Evolutionary conservation across 2,113 vertebrate genomes (phyloP).

Genomic region (Sinocyclocheilus rhinocerous): DNA sequence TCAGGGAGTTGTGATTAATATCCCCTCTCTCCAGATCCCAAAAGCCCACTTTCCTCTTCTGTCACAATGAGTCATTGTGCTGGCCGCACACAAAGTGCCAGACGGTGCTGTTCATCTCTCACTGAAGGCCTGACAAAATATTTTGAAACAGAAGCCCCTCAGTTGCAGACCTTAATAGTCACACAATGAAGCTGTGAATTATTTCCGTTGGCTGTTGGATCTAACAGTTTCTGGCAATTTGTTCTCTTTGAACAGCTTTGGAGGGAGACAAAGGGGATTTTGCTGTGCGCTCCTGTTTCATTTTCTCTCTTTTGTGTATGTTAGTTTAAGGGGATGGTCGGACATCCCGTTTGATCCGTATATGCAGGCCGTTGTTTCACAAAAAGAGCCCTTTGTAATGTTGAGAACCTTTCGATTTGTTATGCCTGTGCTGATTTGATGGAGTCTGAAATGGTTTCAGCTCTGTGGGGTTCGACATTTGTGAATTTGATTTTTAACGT

Average conservation of each 20-base stretch:
- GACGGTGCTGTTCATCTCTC: constrained; percentile 66
- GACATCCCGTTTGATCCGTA: constrained; percentile 11
- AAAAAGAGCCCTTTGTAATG: constrained; percentile 14
- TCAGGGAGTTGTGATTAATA: constrained; percentile 66
- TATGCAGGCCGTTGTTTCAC: not conserved
- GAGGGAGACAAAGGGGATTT: constrained; percentile 44
- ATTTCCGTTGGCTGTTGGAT: constrained; percentile 66
- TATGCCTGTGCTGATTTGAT: constrained; percentile 14
- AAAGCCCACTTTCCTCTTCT: constrained; percentile 55
- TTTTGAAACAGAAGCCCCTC: constrained; percentile 72
- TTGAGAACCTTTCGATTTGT: not conserved
- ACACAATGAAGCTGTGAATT: constrained; percentile 67
- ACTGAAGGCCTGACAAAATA: constrained; percentile 73
- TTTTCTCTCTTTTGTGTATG: constrained; percentile 40
- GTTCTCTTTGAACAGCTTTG: constrained; percentile 51
- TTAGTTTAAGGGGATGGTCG: constrained; percentile 29
- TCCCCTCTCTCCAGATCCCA: constrained; percentile 66
- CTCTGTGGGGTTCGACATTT: constrained; percentile 21
- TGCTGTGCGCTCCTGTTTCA: constrained; percentile 43
- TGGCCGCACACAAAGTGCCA: constrained; percentile 71
- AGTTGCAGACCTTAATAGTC: constrained; percentile 66
- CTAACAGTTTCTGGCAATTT: constrained; percentile 62
- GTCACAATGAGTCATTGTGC: constrained; percentile 76
- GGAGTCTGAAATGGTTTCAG: constrained; percentile 25
- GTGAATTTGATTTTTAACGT: constrained; percentile 41